These are phyloP conservation scores for Notolabrus celidotus DNA, from an alignment of 2,797 vertebrate species.

Conservation along the genomic window DNA sequence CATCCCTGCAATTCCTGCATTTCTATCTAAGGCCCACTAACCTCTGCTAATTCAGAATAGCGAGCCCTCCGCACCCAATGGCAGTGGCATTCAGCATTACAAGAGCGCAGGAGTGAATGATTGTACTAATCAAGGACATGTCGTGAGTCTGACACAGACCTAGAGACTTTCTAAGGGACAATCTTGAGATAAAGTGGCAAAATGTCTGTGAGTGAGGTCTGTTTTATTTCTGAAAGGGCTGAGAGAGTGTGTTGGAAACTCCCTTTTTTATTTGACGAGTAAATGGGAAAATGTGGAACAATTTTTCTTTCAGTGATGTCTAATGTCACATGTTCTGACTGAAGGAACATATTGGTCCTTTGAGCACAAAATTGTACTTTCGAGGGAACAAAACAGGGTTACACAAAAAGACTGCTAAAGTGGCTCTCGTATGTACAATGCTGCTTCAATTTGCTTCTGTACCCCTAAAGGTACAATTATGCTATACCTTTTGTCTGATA, in stretches of 20 bases:
- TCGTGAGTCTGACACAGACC: neutral
- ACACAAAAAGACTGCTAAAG: slow-evolving; percentile 3
- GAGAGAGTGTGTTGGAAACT: neutral
- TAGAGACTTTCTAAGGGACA: neutral
- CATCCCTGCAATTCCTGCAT: too few relatives aligned
- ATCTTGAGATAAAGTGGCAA: neutral
- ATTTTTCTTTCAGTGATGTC: neutral
- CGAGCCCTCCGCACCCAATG: too few relatives aligned
- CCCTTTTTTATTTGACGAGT: neutral
- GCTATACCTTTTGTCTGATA: slow-evolving; percentile 14
- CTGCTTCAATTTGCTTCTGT: slow-evolving; percentile 6
- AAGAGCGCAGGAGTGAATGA: neutral
- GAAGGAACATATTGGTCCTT: neutral
- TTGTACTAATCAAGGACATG: neutral
- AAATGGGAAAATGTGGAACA: neutral
- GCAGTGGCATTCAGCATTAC: too few relatives aligned
- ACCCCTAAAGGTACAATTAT: slow-evolving; percentile 13
- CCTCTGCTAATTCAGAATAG: too few relatives aligned
- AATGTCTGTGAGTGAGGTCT: neutral
- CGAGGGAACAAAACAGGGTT: neutral
- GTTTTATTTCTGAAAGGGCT: neutral
- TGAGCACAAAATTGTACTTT: slow-evolving; percentile 3
- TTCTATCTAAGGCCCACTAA: too few relatives aligned
- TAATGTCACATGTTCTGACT: neutral
- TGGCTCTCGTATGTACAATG: too few relatives aligned